Conservation (phyloP, 2,888 invertebrate genomes). For the Coecobrya sp. region DNA sequence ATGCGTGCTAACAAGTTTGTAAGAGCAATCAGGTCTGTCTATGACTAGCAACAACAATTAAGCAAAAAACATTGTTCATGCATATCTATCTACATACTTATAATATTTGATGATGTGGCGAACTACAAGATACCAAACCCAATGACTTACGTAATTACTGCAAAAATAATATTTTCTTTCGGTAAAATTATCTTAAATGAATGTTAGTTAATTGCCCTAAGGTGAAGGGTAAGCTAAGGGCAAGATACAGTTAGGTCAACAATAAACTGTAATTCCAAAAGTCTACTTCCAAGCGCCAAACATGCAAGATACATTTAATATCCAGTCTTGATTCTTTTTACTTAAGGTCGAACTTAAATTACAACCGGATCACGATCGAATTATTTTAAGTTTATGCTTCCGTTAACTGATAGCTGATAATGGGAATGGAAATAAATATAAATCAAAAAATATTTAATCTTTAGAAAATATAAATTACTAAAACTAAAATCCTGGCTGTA, state of each 20-base stretch:
- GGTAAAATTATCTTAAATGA: neutral
- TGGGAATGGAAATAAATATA: neutral
- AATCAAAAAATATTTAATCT: neutral
- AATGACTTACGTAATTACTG: neutral
- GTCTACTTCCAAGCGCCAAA: neutral
- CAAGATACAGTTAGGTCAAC: neutral
- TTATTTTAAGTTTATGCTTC: neutral
- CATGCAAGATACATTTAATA: neutral
- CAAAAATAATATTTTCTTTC: neutral
- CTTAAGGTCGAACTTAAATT: neutral
- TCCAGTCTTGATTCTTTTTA: neutral
- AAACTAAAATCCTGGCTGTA: too few species aligned
- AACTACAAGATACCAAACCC: neutral
- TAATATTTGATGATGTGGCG: neutral
- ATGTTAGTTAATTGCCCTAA: neutral
- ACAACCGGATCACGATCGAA: neutral
- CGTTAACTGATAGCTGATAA: neutral
- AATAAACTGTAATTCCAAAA: neutral
- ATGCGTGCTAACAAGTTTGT: neutral
- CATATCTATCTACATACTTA: neutral
- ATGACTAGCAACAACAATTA: neutral
- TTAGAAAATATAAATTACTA: neutral
- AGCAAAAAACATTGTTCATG: neutral
- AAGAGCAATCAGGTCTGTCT: neutral
- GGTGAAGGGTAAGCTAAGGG: neutral